These are phyloP conservation scores for Sesamia nonagrioides DNA, from an alignment of 1,140 invertebrate genomes.

Conservation along the genomic window DNA sequence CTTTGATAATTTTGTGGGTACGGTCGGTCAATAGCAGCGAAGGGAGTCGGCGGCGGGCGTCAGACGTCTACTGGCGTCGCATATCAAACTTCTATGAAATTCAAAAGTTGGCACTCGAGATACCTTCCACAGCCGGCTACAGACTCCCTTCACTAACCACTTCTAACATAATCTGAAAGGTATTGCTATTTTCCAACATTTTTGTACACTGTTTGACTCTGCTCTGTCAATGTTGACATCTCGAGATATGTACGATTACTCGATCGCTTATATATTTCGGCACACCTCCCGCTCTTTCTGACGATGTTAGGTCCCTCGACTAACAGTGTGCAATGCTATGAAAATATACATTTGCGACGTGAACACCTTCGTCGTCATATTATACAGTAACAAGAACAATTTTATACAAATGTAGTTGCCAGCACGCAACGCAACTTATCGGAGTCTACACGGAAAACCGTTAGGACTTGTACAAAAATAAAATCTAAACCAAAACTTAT, in stretches of 20 bases:
- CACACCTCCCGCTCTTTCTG: constrained; percentile 34
- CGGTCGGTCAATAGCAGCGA: constrained; percentile 29
- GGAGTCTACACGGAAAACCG: constrained; percentile 36
- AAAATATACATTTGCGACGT: constrained; percentile 38
- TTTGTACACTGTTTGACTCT: constrained; percentile 40
- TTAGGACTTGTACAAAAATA: constrained; percentile 39
- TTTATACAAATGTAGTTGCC: constrained; percentile 37
- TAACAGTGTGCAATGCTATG: constrained; percentile 33
- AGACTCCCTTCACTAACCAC: constrained; percentile 14
- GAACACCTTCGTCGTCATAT: constrained; percentile 42
- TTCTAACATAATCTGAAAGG: constrained; percentile 30
- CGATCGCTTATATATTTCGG: constrained; percentile 29
- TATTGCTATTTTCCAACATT: constrained; percentile 46
- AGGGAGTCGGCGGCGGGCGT: background rate
- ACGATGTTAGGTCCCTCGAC: constrained; percentile 33
- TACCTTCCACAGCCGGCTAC: constrained; percentile 3
- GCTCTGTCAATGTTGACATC: constrained; percentile 35
- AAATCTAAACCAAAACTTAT: constrained; percentile 44
- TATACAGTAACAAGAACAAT: constrained; percentile 40
- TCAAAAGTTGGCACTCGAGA: background rate
- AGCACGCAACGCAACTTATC: constrained; percentile 27
- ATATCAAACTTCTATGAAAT: background rate
- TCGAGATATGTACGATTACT: constrained; percentile 43
- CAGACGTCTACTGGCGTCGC: background rate
- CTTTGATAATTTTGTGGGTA: constrained; percentile 39